Percentiles rank a stretch among this genome's conserved stretches.
Conservation (phyloP, 2,113 vertebrate species). For the Ranitomeya variabilis region DNA sequence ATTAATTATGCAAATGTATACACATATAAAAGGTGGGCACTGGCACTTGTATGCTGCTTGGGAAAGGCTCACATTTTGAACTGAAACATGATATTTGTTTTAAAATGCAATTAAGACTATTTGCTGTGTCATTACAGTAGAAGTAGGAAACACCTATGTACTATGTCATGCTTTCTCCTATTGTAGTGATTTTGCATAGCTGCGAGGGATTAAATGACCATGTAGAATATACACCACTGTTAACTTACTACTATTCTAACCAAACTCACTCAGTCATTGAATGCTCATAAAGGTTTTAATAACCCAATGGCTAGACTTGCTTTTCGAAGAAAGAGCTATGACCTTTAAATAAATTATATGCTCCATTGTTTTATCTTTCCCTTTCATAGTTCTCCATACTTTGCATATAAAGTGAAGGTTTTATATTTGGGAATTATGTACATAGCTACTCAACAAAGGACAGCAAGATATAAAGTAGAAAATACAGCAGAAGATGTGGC, state of each 20-base stretch:
- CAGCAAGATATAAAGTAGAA: conserved; percentile 58
- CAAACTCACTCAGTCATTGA: conserved; percentile 55
- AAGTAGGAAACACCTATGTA: background rate
- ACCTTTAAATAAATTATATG: conserved; percentile 61
- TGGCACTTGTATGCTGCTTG: no score
- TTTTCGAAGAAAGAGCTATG: conserved; percentile 60
- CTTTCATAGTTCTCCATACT: conserved; percentile 52
- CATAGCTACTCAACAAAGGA: conserved; percentile 59
- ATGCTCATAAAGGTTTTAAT: conserved; percentile 64
- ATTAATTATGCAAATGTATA: no score
- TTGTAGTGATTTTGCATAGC: conserved; percentile 1
- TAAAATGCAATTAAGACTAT: background rate
- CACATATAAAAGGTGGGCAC: no score
- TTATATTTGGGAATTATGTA: conserved; percentile 59
- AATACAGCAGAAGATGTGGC: conserved; percentile 52
- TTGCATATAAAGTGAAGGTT: conserved; percentile 56
- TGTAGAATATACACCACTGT: conserved; percentile 36
- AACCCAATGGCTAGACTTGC: conserved; percentile 56
- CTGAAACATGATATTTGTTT: no score
- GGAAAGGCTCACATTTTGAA: no score
- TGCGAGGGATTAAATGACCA: conserved; percentile 6
- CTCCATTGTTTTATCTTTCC: conserved; percentile 61
- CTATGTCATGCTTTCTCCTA: background rate
- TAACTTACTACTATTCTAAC: conserved; percentile 35
- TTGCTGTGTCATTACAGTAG: background rate